Evolutionary conservation across 2,113 vertebrate species (phyloP).

Genomic region (Alectura lathami): DNA sequence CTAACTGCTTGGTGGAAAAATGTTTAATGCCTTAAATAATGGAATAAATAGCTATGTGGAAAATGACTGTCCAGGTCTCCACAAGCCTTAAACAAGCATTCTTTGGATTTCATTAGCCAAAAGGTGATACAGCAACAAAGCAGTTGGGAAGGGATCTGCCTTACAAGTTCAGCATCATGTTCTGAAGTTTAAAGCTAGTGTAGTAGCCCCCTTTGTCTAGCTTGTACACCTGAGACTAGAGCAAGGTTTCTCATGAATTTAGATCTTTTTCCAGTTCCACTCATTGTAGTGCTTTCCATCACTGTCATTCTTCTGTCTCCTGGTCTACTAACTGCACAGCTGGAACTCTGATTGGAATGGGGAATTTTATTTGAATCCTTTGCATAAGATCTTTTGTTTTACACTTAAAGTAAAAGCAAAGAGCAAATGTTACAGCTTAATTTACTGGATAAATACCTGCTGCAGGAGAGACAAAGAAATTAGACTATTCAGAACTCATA

Average conservation of each 20-base stretch:
- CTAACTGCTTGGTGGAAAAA: neutral
- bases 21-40: neutral
- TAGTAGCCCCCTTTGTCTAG: neutral
- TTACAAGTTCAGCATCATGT: neutral
- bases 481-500: neutral
- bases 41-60: neutral
- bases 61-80: neutral
- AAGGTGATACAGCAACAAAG: neutral
- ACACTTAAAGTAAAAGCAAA: conserved; percentile 22
- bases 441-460: neutral
- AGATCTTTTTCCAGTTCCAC: neutral
- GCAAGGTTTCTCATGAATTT: neutral
- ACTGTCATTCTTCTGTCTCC: neutral
- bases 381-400: neutral
- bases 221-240: neutral
- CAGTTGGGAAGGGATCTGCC: neutral
- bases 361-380: conserved; percentile 9
- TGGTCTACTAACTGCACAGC: neutral
- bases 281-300: neutral
- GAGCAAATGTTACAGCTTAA: neutral
- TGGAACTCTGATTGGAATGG: neutral
- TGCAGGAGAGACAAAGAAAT: neutral
- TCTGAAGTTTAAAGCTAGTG: neutral
- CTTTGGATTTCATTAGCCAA: neutral
- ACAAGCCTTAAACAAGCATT: neutral